These are phyloP conservation scores for Dilophus febrilis DNA, from an alignment of 2,888 invertebrate genomes.

Conservation along the genomic window DNA sequence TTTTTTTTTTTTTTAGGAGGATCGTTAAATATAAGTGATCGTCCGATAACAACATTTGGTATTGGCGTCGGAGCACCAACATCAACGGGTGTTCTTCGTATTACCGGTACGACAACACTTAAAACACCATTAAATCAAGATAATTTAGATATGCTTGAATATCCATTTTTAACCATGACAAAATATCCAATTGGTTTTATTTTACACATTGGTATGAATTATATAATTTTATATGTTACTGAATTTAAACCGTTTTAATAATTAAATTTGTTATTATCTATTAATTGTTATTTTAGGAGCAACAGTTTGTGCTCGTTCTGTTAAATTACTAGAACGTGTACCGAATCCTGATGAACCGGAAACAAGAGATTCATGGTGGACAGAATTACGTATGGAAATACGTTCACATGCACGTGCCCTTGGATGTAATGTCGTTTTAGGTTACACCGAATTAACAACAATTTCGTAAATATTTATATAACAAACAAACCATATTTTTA, in stretches of 20 bases:
- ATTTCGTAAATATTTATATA: conserved; percentile 52
- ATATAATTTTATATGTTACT: no score
- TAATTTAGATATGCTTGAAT: conserved; percentile 78
- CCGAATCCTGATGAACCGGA: conserved; percentile 79
- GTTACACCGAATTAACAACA: conserved; percentile 80
- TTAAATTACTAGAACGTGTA: conserved; percentile 64
- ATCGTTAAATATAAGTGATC: conserved; percentile 50
- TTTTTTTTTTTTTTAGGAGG: conserved; percentile 39
- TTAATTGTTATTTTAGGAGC: conserved; percentile 41
- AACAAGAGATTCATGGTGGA: conserved; percentile 92
- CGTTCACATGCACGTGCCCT: conserved; percentile 83
- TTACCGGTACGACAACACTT: conserved; percentile 40
- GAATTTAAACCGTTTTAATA: not conserved
- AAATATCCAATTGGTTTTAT: conserved; percentile 82
- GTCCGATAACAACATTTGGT: conserved; percentile 15
- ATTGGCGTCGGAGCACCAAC: conserved; percentile 18
- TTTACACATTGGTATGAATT: conserved; percentile 57
- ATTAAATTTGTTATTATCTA: conserved; percentile 1
- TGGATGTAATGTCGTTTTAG: conserved; percentile 86
- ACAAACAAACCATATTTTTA: conserved; percentile 4
- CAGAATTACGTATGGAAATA: conserved; percentile 86
- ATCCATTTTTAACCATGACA: conserved; percentile 86
- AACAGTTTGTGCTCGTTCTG: conserved; percentile 67
- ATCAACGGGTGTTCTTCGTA: conserved; percentile 37
- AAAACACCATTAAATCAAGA: conserved; percentile 55